phyloP scores from a whole-genome alignment of 2,113 vertebrate species.

The Phaethon lepturus region DNA sequence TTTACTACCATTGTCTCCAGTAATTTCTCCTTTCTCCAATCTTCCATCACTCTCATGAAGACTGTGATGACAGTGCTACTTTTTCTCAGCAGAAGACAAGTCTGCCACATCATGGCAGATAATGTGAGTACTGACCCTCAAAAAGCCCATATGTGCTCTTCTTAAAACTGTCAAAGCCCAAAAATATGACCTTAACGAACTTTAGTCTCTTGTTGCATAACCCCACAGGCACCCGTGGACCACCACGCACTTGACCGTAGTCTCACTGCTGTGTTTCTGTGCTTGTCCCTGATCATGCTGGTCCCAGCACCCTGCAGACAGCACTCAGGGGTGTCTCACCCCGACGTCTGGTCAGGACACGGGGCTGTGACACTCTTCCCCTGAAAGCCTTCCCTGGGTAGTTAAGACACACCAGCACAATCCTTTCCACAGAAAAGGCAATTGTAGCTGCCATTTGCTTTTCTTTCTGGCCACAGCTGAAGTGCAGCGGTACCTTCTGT shows the following conservation, averaged over 20 bases:
- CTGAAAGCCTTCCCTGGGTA: background rate
- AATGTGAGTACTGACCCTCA: background rate
- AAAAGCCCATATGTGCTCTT: background rate
- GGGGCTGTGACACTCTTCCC: background rate
- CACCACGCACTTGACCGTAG: too few relatives aligned
- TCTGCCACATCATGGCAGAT: background rate
- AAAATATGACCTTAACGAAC: background rate
- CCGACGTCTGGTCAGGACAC: background rate
- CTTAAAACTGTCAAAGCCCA: background rate
- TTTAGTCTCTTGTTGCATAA: background rate
- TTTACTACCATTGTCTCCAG: background rate
- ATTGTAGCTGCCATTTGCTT: background rate
- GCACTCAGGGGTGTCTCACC: accelerated
- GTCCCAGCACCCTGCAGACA: background rate
- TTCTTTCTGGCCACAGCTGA: background rate
- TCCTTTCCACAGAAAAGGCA: background rate
- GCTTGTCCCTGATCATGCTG: background rate
- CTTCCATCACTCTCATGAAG: background rate
- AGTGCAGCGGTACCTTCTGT: background rate
- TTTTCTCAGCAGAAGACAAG: background rate
- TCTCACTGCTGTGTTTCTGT: background rate
- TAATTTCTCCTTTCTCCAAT: background rate
- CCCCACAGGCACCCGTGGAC: background rate
- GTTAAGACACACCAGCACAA: background rate
- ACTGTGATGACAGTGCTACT: background rate